A percentile compares a stretch with the other conserved stretches of the same genome.
Evolutionary conservation across 2,113 vertebrate genomes (phyloP).

Genomic region (Dipodomys spectabilis): DNA sequence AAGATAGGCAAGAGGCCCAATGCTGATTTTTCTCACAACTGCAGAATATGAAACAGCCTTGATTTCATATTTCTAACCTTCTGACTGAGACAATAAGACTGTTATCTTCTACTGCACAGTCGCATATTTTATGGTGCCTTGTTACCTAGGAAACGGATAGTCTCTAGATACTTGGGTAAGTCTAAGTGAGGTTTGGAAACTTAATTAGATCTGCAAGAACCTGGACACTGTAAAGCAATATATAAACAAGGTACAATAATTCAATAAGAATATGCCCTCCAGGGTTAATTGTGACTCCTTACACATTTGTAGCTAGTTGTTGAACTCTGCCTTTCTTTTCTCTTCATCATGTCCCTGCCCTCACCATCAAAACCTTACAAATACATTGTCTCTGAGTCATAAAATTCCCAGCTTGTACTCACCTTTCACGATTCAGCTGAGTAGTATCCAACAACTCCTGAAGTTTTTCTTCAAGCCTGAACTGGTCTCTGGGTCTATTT

Average conservation of each 20-base stretch:
- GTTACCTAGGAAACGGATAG: slow-evolving; percentile 1
- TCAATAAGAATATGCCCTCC: background rate
- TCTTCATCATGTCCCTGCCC: background rate
- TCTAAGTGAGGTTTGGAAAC: slow-evolving; percentile 1
- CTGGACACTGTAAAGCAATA: background rate
- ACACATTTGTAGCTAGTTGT: background rate
- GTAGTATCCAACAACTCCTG: background rate
- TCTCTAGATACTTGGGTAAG: background rate
- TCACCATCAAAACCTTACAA: background rate
- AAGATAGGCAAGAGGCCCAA: background rate
- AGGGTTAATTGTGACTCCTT: background rate
- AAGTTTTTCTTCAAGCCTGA: slow-evolving; percentile 20
- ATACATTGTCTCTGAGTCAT: background rate
- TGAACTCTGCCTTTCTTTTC: slow-evolving; percentile 25
- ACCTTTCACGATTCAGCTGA: background rate
- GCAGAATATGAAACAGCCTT: background rate
- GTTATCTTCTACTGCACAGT: background rate
- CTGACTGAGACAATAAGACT: background rate
- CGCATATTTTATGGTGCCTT: background rate
- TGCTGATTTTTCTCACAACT: background rate
- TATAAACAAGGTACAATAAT: background rate
- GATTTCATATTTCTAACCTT: background rate
- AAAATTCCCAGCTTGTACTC: background rate
- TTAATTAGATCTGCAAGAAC: background rate
- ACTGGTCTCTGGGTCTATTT: background rate